Percentiles rank a stretch among this genome's conserved stretches.
Evolutionary conservation across 2,888 invertebrate genomes (phyloP).

Genomic region (Melieria crassipennis): DNA sequence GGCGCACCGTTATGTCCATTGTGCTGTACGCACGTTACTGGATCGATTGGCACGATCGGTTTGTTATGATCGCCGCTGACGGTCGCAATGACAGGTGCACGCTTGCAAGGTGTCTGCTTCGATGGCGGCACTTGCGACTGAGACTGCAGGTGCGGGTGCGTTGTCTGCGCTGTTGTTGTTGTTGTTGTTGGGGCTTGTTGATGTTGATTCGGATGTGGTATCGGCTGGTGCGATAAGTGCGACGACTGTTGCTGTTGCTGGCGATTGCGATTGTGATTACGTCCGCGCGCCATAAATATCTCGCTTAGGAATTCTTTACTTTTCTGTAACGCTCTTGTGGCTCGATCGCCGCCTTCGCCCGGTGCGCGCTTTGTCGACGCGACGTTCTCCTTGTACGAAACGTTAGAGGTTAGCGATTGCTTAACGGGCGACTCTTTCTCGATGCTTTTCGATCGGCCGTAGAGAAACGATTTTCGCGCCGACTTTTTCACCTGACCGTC

Average conservation of each 20-base stretch:
- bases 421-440: conserved; percentile 25
- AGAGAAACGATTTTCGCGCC: conserved; percentile 26
- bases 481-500: conserved; percentile 14
- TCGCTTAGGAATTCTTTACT: conserved; percentile 60
- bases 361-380: conserved; percentile 4
- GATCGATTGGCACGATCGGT: conserved; percentile 33
- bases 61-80: conserved; percentile 28
- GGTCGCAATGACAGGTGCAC: conserved; percentile 19
- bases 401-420: conserved; percentile 11
- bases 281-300: conserved; percentile 65
- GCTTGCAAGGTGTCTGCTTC: too few relatives aligned
- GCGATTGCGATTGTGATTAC: conserved; percentile 61
- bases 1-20: conserved; percentile 23
- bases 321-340: conserved; percentile 52
- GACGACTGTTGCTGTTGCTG: conserved; percentile 42
- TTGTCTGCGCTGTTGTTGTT: conserved; percentile 35
- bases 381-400: conserved; percentile 6
- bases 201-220: conserved; percentile 40
- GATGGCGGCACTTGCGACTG: too few relatives aligned
- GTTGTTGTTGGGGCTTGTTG: conserved; percentile 32
- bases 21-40: conserved; percentile 20
- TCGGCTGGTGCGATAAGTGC: conserved; percentile 34
- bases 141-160: conserved; percentile 47
- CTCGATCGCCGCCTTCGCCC: conserved; percentile 21
- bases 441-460: conserved; percentile 30